Percentiles rank a stretch among this genome's conserved stretches.
phyloP scores from a whole-genome alignment of 2,888 invertebrate species.

The Lycia hirtaria region DNA sequence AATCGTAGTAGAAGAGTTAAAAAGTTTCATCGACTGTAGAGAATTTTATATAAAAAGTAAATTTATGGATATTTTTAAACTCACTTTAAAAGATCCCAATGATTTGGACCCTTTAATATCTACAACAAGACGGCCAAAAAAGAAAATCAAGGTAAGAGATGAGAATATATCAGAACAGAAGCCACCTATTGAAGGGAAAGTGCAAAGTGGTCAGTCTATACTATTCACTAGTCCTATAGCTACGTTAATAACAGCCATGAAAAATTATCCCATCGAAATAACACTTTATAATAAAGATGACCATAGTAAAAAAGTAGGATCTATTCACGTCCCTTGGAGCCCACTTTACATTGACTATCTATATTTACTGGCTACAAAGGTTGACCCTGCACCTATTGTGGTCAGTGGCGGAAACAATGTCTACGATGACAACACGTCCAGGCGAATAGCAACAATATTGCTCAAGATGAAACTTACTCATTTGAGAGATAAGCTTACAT shows the following conservation, averaged over 20 bases:
- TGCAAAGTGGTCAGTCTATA: conserved; percentile 53
- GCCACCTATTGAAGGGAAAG: conserved; percentile 36
- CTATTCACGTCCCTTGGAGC: conserved; percentile 64
- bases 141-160: conserved; percentile 50
- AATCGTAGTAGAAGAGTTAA: conserved; percentile 62
- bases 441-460: conserved; percentile 61
- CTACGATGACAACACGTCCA: conserved; percentile 61
- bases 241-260: conserved; percentile 60
- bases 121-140: conserved; percentile 42
- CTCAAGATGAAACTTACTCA: conserved; percentile 60
- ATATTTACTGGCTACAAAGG: conserved; percentile 42
- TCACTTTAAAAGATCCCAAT: conserved; percentile 60
- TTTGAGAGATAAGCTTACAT: conserved; percentile 49
- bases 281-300: conserved; percentile 56
- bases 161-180: conserved; percentile 34
- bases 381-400: conserved; percentile 43
- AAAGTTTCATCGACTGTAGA: conserved; percentile 54
- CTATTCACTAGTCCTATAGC: conserved; percentile 53
- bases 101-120: conserved; percentile 32
- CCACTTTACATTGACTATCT: conserved; percentile 58
- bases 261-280: conserved; percentile 62
- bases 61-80: conserved; percentile 67
- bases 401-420: conserved; percentile 56
- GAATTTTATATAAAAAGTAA: conserved; percentile 59
- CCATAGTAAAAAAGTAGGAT: conserved; percentile 55